These are phyloP conservation scores for Acanthaster planci DNA, from an alignment of 35 echinoderm and acorn worm species.

Conservation along the genomic window DNA sequence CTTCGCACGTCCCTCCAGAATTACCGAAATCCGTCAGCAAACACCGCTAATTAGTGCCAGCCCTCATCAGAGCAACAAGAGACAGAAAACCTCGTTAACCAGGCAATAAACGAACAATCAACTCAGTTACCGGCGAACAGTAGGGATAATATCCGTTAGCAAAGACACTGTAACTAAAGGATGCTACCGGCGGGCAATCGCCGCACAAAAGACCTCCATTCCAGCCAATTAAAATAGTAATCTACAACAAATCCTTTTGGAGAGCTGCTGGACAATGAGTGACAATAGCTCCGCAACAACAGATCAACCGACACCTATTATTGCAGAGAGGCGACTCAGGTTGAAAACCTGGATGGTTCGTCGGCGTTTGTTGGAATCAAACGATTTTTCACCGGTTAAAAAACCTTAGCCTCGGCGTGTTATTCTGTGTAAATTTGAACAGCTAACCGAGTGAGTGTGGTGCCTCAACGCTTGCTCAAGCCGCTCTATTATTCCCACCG, in stretches of 20 bases:
- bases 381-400: not conserved
- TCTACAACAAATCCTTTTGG: not conserved
- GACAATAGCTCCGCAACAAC: not conserved
- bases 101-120: not conserved
- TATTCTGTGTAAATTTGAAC: slow-evolving; percentile 16
- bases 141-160: slow-evolving; percentile 16
- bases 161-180: not conserved
- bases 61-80: not conserved
- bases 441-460: not conserved
- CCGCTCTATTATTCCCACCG: too few species aligned
- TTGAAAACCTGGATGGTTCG: not conserved
- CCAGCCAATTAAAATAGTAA: slow-evolving; percentile 20
- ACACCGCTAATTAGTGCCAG: not conserved
- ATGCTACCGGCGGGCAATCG: not conserved
- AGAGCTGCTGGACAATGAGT: not conserved
- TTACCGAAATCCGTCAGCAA: slow-evolving; percentile 19
- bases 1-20: not conserved
- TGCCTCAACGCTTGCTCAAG: too few species aligned
- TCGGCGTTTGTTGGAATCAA: not conserved
- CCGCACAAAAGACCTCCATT: not conserved
- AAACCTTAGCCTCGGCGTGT: not conserved
- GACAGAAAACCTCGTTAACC: not conserved
- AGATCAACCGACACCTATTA: not conserved
- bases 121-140: not conserved
- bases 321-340: too few species aligned